phyloP scores from a whole-genome alignment of 2,888 invertebrate genomes.

The Hypena proboscidalis region DNA sequence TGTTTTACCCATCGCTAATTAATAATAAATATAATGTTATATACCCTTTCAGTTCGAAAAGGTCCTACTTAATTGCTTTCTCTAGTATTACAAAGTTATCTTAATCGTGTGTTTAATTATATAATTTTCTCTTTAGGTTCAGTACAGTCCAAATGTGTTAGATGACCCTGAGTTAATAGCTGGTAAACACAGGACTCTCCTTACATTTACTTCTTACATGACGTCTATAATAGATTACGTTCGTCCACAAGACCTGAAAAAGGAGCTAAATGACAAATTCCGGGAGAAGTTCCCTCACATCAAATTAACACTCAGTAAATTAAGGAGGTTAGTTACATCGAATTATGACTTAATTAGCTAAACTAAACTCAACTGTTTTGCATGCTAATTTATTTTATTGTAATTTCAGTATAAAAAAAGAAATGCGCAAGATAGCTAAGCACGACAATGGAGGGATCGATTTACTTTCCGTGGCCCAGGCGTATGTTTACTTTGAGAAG shows the following conservation, averaged over 20 bases:
- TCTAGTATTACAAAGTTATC: not conserved
- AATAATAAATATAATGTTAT: no score
- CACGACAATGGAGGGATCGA: constrained; percentile 92
- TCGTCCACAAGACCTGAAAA: constrained; percentile 97
- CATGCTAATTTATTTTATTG: constrained; percentile 2
- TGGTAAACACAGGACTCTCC: constrained; percentile 93
- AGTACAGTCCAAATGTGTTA: constrained; percentile 94
- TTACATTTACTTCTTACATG: constrained; percentile 96
- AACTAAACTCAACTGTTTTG: not conserved
- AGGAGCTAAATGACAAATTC: constrained; percentile 98
- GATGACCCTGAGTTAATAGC: constrained; percentile 97
- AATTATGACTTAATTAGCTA: not conserved
- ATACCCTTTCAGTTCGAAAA: no score
- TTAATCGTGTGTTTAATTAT: not conserved
- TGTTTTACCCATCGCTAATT: no score
- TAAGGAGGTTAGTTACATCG: constrained; percentile 92
- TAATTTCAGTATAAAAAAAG: constrained; percentile 95
- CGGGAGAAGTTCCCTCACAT: constrained; percentile 97
- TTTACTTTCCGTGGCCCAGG: constrained; percentile 96
- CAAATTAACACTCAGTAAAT: constrained; percentile 97
- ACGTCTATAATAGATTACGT: constrained; percentile 99
- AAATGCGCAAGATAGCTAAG: constrained; percentile 97
- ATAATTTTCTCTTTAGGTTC: constrained; percentile 56
- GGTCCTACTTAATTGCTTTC: no score
- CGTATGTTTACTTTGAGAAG: constrained; percentile 99